Base-by-base conservation (phyloP, 37 sponge, comb jelly and placozoan species). In the Beroe ovata region DNA sequence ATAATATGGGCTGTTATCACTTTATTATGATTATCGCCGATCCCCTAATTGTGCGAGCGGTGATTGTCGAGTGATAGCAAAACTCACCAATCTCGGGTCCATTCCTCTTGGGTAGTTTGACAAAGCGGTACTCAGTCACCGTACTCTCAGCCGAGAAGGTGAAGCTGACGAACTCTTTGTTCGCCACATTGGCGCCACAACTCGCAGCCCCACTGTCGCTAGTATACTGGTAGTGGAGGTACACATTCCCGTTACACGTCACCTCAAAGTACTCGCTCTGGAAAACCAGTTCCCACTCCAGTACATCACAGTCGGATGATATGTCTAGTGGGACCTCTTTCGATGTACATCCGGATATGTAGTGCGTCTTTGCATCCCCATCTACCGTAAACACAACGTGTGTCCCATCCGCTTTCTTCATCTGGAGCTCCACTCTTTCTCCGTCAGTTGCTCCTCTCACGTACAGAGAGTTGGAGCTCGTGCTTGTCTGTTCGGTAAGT, bases 271-370 rank as follows among this genome's bases (percentile, higher is more conserved):
- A 66, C 8, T 25, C 18, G 8, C 34, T 30, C 69, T 66, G 69
- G 1, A 66, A 33, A 1, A 66, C 36, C 16, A 66, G 30, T 37
- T 66, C 69, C 69, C 69, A 66, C 14, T 33, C 54, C 6, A 11
- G 6, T 11, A 16, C 54, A 6, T 6, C 54, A 47, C 54, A 47
- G 6, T 47, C 11, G 6, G 54, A 16, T 47, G 54, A 16, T 47
- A 47, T 47, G 54, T 26, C 69, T 2, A 66, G 16, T 26, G 69
- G 6, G 32, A 4, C 1, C 36, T 30, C 34, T 2, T 29, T 18
- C 8, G 25, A 34, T 34, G 69, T 66, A 37, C 69, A 66, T 19
- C 69, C 69, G 36, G 32, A 66, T 11, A 66, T 66, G 32, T 30
- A 66, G 69, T 66, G 34, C 18, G 3, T 16, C 69, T 34, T 66